These are phyloP conservation scores for Antheraea mylitta DNA, from an alignment of 1,140 invertebrate genomes.

Conservation along the genomic window DNA sequence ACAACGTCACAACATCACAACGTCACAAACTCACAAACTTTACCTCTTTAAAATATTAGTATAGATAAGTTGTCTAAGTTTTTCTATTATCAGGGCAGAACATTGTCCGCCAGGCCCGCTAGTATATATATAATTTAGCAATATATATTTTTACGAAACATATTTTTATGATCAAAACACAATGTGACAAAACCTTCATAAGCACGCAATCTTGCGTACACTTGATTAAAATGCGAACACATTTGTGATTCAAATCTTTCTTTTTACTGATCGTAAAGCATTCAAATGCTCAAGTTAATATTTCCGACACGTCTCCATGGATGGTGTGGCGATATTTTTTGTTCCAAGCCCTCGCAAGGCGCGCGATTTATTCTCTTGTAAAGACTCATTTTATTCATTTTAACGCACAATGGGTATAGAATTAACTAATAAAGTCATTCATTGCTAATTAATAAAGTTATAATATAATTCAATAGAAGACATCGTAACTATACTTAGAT, in stretches of 20 bases:
- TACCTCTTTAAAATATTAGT: no score
- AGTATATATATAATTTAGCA: conserved; percentile 20
- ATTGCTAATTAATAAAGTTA: no score
- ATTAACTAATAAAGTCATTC: not conserved
- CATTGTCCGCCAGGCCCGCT: no score
- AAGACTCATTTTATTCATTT: conserved; percentile 26
- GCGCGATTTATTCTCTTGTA: conserved; percentile 29
- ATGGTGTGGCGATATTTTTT: conserved; percentile 30
- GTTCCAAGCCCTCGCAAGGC: conserved; percentile 20
- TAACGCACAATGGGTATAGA: not conserved
- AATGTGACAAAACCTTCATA: conserved; percentile 27
- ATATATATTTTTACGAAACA: not conserved
- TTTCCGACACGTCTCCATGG: conserved; percentile 57
- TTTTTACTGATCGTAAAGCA: conserved; percentile 76
- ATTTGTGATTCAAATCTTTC: conserved; percentile 72
- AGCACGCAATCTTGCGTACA: conserved; percentile 28
- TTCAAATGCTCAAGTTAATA: conserved; percentile 71
- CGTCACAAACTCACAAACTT: no score
- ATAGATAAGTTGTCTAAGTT: no score
- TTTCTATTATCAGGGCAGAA: no score
- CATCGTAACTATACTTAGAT: no score
- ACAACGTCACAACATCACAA: no score
- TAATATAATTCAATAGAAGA: no score
- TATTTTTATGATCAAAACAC: not conserved
- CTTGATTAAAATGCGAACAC: conserved; percentile 70